A percentile compares a stretch with the other conserved stretches of the same genome.
Conservation (phyloP, 2,113 vertebrate species). For the Callorhinus ursinus region DNA sequence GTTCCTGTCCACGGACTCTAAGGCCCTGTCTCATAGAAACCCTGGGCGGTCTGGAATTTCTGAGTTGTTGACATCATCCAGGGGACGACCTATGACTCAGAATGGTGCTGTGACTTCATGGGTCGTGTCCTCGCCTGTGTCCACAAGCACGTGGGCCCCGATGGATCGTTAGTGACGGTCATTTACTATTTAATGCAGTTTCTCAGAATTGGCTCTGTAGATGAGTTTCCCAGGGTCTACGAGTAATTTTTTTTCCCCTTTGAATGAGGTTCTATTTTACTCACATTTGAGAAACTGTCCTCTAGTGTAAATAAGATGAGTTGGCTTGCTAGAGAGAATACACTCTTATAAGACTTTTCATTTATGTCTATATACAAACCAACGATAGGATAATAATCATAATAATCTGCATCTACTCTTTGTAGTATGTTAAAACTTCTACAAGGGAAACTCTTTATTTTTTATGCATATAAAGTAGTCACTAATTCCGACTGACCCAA, state of each 20-base stretch:
- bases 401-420: constrained; percentile 6
- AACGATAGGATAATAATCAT: neutral
- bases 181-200: neutral
- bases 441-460: neutral
- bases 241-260: neutral
- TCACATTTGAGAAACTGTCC: neutral
- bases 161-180: neutral
- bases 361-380: neutral
- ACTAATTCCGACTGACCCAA: neutral
- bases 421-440: neutral
- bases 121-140: accelerated
- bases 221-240: neutral
- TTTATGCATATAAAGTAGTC: neutral
- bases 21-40: neutral
- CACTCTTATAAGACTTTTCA: neutral
- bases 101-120: neutral
- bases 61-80: neutral
- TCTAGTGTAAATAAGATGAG: neutral
- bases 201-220: neutral
- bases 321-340: neutral
- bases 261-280: neutral
- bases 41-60: neutral
- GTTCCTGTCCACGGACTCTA: neutral
- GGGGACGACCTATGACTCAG: neutral
- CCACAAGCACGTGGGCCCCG: neutral